Base-by-base conservation (phyloP, 2,888 invertebrate genomes). In the Papilio elwesi region DNA sequence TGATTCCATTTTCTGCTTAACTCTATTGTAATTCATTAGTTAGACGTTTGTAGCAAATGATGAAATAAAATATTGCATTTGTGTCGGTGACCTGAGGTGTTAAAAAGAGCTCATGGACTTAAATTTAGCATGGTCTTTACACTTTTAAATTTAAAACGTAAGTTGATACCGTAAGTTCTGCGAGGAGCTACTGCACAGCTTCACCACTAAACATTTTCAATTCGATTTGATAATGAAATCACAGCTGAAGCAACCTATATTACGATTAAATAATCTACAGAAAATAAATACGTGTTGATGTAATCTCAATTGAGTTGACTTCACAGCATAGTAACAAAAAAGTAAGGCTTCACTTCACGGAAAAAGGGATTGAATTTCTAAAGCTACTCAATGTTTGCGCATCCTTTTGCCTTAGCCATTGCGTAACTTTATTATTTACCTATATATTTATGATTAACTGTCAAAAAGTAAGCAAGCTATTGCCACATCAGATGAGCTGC, bases 401-500 rank as follows among this genome's bases (percentile, higher is more conserved):
- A 55, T 55, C 26, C 26, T n/a, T 8, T 13, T 13, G 57, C 12
- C 7, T 38, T 13, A n/a, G 0, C 2, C 38, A 38, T 38, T 43
- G 43, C 43, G 43, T 43, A 43, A 5, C 5, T 43, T 43, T 11
- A 36, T 8, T 59, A 8, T 57, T 57, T 38, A n/a, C 15, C 36
- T 57, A 13, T 38, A 38, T 36, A n/a, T 62, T 15, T 38, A n/a
- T 59, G 43, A 62, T 43, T 15, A 62, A 43, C n/a, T 43, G 15
- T 7, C 43, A 43, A 62, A 62, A 38, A 43, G 59, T 62, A 15
- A 43, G 10, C 38, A 11, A 62, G 59, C 38, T 43, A 43, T 62
- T 62, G 38, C 38, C 43, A 62, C 59, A 62, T 62, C 59, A 62
- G 43, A 43, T 38, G 38, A 38, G 36, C 13, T 8, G 43, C n/a